Evolutionary conservation across 2,888 invertebrate genomes (phyloP), one percentile per base, ranked within the genome.

Genomic region (Laspeyria flexula): DNA sequence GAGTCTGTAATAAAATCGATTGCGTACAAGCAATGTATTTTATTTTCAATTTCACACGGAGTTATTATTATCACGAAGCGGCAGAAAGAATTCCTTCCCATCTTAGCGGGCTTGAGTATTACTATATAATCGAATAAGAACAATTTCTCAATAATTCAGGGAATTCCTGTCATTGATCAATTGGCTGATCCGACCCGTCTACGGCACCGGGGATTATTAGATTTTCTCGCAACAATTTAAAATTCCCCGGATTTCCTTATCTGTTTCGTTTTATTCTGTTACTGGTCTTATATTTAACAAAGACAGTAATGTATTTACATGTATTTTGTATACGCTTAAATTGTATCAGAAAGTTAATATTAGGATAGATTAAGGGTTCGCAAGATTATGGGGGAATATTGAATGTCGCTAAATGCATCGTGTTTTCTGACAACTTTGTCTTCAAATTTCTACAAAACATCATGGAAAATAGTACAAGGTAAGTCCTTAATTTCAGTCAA

Each of bases 81-180:
- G 50, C 60, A 37, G 43, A 60, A 55, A 59, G 46, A 60, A 67
- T 57, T 54, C 27, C 39, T 5, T 34, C 43, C 30, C 45, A 35
- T 37, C 38, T 43, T 30, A 30, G 37, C 39, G 44, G 42, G 27
- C 15, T 33, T 23, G 42, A 46, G 40, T 33, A 38, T 42, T 56
- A 55, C 54, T 56, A 54, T 64, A 66, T 74, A 70, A 66, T 69
- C 55, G 42, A 70, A 69, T 69, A 47, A 69, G 71, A 66, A 50
- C 64, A 73, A 83, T 82, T 74, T 75, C 70, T 65, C 73, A 62
- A 73, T 81, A 79, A 77, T 76, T 75, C 75, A 65, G 73, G 52
- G 67, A 70, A 77, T 77, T 63, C 59, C 69, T 71, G 78, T 73
- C 81, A 79, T 71, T 79, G 78, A 80, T 80, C 77, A 81, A 82